A percentile compares a stretch with the other conserved stretches of the same genome.
phyloP scores from a whole-genome alignment of 2,888 invertebrate genomes.

The Andrena praecox region DNA sequence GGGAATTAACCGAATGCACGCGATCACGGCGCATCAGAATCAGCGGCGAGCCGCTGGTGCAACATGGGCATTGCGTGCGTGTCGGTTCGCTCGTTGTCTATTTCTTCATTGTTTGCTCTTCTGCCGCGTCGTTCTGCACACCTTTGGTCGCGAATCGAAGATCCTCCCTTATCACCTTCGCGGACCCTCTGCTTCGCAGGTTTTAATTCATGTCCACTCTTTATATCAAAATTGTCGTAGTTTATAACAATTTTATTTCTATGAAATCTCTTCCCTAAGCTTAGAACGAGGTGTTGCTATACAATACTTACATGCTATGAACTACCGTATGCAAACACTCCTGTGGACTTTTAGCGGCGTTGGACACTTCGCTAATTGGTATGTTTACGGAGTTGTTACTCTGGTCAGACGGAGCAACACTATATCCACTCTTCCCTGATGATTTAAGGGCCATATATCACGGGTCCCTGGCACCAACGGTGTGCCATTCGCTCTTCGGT shows the following conservation, averaged over 20 bases:
- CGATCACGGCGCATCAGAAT: slow-evolving; percentile 62
- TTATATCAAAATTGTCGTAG: background rate
- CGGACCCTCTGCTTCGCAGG: background rate
- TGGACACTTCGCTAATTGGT: slow-evolving; percentile 80
- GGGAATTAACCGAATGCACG: slow-evolving; percentile 64
- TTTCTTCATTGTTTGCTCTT: slow-evolving; percentile 63
- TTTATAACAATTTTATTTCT: background rate
- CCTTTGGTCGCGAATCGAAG: slow-evolving; percentile 35
- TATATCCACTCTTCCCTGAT: slow-evolving; percentile 80
- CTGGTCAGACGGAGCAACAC: slow-evolving; percentile 79
- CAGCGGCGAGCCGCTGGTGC: slow-evolving; percentile 35
- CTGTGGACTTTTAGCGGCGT: background rate
- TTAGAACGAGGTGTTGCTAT: too few relatives aligned
- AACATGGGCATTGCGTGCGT: slow-evolving; percentile 74
- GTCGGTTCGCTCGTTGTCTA: slow-evolving; percentile 71
- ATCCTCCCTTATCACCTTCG: background rate
- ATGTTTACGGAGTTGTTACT: slow-evolving; percentile 83
- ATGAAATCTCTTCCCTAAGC: background rate
- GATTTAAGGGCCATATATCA: slow-evolving; percentile 85
- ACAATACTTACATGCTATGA: background rate
- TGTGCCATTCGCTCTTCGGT: slow-evolving; percentile 74
- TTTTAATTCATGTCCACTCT: background rate
- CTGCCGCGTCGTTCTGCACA: slow-evolving; percentile 27
- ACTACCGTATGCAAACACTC: slow-evolving; percentile 35
- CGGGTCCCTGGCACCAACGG: slow-evolving; percentile 80